These are phyloP conservation scores for Prochilodus magdalenae DNA, from an alignment of 2,113 vertebrate species.

Conservation along the genomic window DNA sequence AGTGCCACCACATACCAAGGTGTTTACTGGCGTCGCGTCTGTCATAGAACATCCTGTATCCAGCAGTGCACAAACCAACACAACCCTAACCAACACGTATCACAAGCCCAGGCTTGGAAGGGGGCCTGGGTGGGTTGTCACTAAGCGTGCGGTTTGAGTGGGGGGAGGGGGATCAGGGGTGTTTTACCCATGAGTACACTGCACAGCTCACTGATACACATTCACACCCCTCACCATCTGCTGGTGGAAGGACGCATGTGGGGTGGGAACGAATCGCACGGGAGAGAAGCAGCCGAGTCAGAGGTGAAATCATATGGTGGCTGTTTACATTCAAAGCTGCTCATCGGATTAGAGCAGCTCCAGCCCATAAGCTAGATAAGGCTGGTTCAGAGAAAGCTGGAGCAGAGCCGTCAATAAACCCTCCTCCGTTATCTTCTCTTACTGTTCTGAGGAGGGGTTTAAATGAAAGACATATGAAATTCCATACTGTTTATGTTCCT, in stretches of 20 bases:
- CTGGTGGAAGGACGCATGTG: conserved; percentile 4
- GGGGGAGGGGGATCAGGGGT: background rate
- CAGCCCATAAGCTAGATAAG: background rate
- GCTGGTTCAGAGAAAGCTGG: background rate
- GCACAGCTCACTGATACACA: conserved; percentile 23
- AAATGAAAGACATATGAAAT: too few species aligned
- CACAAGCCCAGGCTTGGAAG: conserved; percentile 8
- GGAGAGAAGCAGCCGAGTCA: background rate
- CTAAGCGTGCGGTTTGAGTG: background rate
- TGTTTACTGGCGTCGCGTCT: too few species aligned
- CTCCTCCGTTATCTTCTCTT: too few species aligned
- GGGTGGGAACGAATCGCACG: background rate
- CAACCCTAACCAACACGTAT: background rate
- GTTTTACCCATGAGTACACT: conserved; percentile 19
- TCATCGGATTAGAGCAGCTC: background rate
- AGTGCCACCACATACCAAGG: too few species aligned
- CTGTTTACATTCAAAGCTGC: background rate
- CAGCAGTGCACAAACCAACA: background rate
- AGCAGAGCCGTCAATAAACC: too few species aligned
- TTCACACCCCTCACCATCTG: conserved; percentile 52
- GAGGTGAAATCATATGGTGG: background rate
- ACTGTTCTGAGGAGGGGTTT: too few species aligned
- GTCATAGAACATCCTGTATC: background rate
- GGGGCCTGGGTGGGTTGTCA: background rate
- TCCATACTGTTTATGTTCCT: too few species aligned